Base-by-base conservation (phyloP, 2,888 invertebrate genomes). In the Drosophila paramelanica region DNA sequence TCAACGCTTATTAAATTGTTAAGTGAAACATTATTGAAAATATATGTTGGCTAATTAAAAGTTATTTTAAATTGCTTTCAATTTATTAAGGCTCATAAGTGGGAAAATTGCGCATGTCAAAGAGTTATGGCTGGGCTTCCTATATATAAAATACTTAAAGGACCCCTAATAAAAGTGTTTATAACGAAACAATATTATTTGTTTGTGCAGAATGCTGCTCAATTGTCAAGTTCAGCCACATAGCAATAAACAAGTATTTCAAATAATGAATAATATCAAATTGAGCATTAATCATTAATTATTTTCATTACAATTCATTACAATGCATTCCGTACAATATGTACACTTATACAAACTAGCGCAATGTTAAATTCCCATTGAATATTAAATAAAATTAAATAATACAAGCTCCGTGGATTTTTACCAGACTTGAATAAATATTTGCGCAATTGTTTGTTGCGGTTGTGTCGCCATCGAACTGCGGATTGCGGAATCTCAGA, bases 251-350 rank as follows among this genome's bases (percentile, higher is more conserved):
- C 36, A 43, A 43, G 46, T 65, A 77, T 68, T 75, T 76, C 64
- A 64, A 58, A 49, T 43, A 36, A 77, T 77, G 55, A 43, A 67
- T 73, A 60, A 56, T 67, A 70, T 79, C 69, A 79, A 79, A 76
- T 73, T 45, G 45, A 52, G 56, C 65, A 75, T 84, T 64, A 67
- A 78, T 80, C 75, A 86, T 75, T 78, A 53, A 87, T 81, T 84
- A 67, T 73, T 70, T 67, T 51, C 25, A 70, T 62, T 69, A 56
- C 61, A 71, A 67, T 74, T 55, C 23, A 23, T 23, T 23, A 4
- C 23, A 23, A 23, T 23, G 57, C 71, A 66, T 46, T 51, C 49
- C 33, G 13, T 17, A 59, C 50, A 23, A 65, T 66, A 45, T 55
- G 46, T 39, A n/a, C 52, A 38, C 58, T 67, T 62, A 58, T 25